These are phyloP conservation scores for Aphidius ervi DNA, from an alignment of 1,140 invertebrate species.

Conservation along the genomic window DNA sequence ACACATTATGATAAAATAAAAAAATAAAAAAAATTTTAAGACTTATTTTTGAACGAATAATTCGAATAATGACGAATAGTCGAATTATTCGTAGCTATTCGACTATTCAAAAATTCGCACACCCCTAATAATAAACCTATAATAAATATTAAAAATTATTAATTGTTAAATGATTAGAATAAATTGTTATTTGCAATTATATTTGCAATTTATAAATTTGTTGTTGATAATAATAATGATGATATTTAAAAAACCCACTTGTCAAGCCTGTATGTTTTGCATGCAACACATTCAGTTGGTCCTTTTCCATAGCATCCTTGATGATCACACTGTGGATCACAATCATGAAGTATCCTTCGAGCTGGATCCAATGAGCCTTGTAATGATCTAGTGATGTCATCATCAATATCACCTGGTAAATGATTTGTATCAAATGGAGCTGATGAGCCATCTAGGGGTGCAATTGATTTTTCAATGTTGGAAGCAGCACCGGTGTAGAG, in stretches of 20 bases:
- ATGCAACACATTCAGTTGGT: conserved; percentile 74
- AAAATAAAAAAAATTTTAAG: too few species aligned
- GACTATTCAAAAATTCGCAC: too few species aligned
- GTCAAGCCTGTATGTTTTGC: conserved; percentile 73
- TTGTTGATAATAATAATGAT: neutral
- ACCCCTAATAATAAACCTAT: too few species aligned
- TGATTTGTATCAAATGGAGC: conserved; percentile 44
- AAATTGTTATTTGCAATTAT: too few species aligned
- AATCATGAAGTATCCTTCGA: conserved; percentile 67
- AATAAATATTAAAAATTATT: too few species aligned
- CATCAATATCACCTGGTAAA: conserved; percentile 36
- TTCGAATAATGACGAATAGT: too few species aligned
- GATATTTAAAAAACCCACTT: conserved; percentile 57
- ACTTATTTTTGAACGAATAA: too few species aligned
- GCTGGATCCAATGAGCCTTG: conserved; percentile 50
- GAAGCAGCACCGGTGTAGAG: conserved; percentile 67
- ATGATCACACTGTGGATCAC: conserved; percentile 77
- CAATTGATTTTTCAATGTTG: conserved; percentile 63
- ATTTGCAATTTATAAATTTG: neutral
- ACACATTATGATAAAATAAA: too few species aligned
- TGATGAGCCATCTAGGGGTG: conserved; percentile 63
- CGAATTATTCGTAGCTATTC: too few species aligned
- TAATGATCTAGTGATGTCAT: conserved; percentile 21
- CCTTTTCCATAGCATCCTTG: conserved; percentile 79
- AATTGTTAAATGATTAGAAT: too few species aligned